Percentiles rank a stretch among this genome's conserved stretches.
Evolutionary conservation across 1,140 invertebrate species (phyloP).

Genomic region (Leguminivora glycinivorella): DNA sequence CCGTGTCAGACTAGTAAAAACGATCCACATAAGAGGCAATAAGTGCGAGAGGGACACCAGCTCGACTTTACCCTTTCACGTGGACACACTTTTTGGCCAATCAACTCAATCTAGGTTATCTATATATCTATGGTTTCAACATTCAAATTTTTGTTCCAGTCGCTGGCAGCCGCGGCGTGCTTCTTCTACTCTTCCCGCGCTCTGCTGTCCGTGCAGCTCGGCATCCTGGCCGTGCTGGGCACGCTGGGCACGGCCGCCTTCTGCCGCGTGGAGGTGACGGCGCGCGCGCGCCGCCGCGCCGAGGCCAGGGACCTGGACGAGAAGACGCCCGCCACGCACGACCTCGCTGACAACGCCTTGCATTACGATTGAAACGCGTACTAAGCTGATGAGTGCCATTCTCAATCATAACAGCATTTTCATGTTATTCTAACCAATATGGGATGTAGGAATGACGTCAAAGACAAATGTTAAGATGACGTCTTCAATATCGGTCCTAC

Average conservation of each 20-base stretch:
- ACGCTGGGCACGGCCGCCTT: constrained; percentile 90
- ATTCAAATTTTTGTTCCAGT: constrained; percentile 80
- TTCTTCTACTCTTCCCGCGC: constrained; percentile 93
- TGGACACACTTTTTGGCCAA: too few relatives aligned
- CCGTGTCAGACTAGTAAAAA: too few relatives aligned
- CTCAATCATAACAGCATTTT: too few relatives aligned
- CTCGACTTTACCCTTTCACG: too few relatives aligned
- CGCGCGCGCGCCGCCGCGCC: constrained; percentile 57
- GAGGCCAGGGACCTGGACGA: constrained; percentile 55
- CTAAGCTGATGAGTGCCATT: background rate
- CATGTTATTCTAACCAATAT: too few relatives aligned
- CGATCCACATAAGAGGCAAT: too few relatives aligned
- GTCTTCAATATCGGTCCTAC: too few relatives aligned
- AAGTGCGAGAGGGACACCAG: too few relatives aligned
- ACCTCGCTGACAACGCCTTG: constrained; percentile 61
- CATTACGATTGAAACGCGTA: constrained; percentile 60
- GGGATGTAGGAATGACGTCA: too few relatives aligned
- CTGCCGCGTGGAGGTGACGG: constrained; percentile 87
- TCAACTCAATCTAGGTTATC: too few relatives aligned
- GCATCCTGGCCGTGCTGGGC: constrained; percentile 86
- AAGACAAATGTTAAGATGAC: too few relatives aligned
- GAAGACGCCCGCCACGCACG: constrained; percentile 55
- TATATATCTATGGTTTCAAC: constrained; percentile 3
- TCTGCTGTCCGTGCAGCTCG: constrained; percentile 88
- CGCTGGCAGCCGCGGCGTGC: constrained; percentile 91